These are phyloP conservation scores for Dicaeum eximium DNA, from an alignment of 2,113 vertebrate genomes.

Conservation along the genomic window DNA sequence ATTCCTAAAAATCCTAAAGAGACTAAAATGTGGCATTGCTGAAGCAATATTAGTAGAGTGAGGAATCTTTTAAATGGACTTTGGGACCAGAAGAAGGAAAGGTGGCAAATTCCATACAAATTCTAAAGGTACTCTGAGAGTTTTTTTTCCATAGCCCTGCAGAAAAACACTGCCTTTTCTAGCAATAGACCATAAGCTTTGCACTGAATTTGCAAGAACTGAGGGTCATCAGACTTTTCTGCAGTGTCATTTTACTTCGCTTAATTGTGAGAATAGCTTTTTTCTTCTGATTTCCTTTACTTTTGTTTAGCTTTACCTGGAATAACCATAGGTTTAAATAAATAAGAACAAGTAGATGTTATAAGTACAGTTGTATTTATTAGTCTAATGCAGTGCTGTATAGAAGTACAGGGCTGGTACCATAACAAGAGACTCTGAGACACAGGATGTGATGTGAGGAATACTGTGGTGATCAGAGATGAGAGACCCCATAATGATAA, in stretches of 20 bases:
- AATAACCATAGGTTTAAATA: neutral
- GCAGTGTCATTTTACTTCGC: neutral
- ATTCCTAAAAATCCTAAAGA: neutral
- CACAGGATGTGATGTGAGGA: neutral
- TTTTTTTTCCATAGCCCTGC: accelerated
- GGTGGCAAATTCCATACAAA: neutral
- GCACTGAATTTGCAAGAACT: neutral
- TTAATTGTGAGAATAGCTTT: neutral
- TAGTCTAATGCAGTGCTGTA: neutral
- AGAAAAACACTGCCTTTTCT: neutral
- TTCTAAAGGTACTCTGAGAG: neutral
- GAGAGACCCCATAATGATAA: accelerated
- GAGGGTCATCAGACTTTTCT: neutral
- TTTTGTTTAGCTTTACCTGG: neutral
- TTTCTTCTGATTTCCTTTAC: neutral
- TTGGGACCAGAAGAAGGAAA: neutral
- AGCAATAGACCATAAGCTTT: neutral
- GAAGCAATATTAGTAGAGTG: neutral
- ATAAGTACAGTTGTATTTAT: accelerated
- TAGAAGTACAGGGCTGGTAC: neutral
- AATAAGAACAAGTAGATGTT: neutral
- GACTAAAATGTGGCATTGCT: neutral
- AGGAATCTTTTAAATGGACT: neutral
- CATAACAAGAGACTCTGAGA: neutral
- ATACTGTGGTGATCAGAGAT: neutral